Percentiles rank a stretch among this genome's conserved stretches.
Conservation (phyloP, 30 jellyfish, hydroid and myxozoan species). For the Pseudorhiza aurosa region DNA sequence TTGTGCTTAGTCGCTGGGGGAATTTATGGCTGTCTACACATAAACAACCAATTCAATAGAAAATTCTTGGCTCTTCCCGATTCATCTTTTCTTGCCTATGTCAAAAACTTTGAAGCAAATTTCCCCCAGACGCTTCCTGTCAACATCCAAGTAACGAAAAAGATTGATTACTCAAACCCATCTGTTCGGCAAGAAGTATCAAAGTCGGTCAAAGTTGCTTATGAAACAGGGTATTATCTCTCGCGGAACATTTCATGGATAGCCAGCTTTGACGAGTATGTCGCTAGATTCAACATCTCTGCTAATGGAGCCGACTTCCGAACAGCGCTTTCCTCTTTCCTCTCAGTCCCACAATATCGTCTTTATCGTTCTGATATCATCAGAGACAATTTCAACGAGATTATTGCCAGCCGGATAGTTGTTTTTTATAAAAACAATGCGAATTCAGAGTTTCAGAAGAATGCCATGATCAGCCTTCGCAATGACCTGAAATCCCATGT, state of each 20-base stretch:
- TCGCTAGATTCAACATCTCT: background rate
- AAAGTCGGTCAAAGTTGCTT: constrained; percentile 20
- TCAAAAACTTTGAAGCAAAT: constrained; percentile 17
- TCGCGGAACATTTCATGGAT: constrained; percentile 15
- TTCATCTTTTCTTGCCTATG: constrained; percentile 13
- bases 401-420: constrained; percentile 33
- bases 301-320: constrained; percentile 21
- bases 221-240: constrained; percentile 46
- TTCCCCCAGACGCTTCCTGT: constrained; percentile 53
- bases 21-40: constrained; percentile 27
- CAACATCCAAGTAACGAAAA: constrained; percentile 18
- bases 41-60: constrained; percentile 17
- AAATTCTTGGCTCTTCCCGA: constrained; percentile 15
- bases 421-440: constrained; percentile 21
- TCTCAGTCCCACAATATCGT: background rate
- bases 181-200: constrained; percentile 21
- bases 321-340: constrained; percentile 13
- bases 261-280: constrained; percentile 14
- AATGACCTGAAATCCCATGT: constrained; percentile 4
- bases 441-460: constrained; percentile 32
- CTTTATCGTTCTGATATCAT: constrained; percentile 19
- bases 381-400: constrained; percentile 12
- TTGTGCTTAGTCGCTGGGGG: constrained; percentile 45
- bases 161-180: constrained; percentile 40
- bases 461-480: constrained; percentile 51